Evolutionary conservation across 2,113 vertebrate species (phyloP).

Genomic region (Ammospiza caudacuta): DNA sequence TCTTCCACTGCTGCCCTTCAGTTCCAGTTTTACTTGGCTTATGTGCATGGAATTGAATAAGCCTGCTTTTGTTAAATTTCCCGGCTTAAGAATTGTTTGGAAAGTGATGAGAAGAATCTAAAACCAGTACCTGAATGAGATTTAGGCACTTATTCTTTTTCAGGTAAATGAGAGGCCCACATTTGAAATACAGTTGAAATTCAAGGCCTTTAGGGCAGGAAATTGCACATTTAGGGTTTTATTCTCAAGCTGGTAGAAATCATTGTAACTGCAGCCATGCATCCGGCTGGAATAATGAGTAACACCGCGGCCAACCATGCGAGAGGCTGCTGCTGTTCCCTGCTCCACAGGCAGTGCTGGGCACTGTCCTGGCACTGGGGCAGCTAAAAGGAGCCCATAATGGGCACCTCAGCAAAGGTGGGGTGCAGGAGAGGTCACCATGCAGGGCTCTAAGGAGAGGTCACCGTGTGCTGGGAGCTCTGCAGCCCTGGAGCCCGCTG

Average conservation of each 20-base stretch:
- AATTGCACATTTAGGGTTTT: conserved; percentile 32
- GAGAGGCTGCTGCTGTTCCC: background rate
- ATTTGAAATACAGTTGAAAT: background rate
- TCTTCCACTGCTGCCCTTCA: background rate
- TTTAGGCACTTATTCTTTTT: background rate
- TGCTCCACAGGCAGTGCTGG: background rate
- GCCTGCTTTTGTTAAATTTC: background rate
- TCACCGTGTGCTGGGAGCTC: accelerated
- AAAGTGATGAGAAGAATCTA: background rate
- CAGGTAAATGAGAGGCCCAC: background rate
- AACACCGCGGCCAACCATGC: background rate
- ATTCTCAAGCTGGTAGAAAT: conserved; percentile 43
- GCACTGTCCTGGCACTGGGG: accelerated
- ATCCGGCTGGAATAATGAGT: background rate
- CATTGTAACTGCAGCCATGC: background rate
- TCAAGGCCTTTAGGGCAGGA: conserved; percentile 28
- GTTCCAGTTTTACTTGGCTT: background rate
- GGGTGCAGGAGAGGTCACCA: too few relatives aligned
- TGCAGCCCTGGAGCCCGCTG: background rate
- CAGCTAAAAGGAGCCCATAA: accelerated
- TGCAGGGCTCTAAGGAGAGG: background rate
- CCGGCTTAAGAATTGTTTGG: background rate
- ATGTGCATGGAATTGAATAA: background rate
- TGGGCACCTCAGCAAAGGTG: accelerated
- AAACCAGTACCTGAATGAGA: conserved; percentile 5